Base-by-base conservation (phyloP, 2,888 invertebrate genomes). In the Petrolisthes cinctipes region DNA sequence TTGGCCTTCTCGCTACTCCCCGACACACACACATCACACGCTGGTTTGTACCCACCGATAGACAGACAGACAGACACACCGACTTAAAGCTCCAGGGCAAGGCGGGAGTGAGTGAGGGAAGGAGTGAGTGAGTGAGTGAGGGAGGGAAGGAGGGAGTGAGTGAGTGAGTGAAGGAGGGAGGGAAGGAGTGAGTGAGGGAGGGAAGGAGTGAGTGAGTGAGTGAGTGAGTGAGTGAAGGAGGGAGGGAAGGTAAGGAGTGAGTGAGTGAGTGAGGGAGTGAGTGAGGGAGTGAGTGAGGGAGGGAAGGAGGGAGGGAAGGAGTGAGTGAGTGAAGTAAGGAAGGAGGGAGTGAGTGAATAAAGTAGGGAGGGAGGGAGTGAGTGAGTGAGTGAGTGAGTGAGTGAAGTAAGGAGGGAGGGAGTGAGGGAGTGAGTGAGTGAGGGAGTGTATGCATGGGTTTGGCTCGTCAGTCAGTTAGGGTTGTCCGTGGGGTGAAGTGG, bases 1-100 rank as follows among this genome's bases (percentile, higher is more conserved):
- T 76, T 54, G 17, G 37, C 23, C 85, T 66, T 61, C 56, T 51
- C 68, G 23, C 61, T 57, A 17, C 79, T 51, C 80, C 78, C 37
- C 37, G 37, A 37, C 37, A 37, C n/a, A 51, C 78, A 37, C 37
- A 37, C 78, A 17, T 51, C 14, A 14, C 7, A n/a, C 71, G n/a
- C 71, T 23, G 37, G 37, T 37, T 37, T 37, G 37, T 37, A 37
- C 37, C 37, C 37, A 37, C 37, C 37, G 37, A n/a, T n/a, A n/a
- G n/a, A n/a, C 71, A 71, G 11, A n/a, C 71, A 71, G 17, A n/a
- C 71, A 71, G 4, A n/a, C n/a, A 11, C 17, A 17, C n/a, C 6
- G 71, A 71, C 71, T 14, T 14, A 3, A 71, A 17, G 17, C 17
- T 11, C 11, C 11, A 61, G 61, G 61, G 61, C 9, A 61, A 17